Evolutionary conservation across 2,888 invertebrate genomes (phyloP).

Genomic region (Actias luna): DNA sequence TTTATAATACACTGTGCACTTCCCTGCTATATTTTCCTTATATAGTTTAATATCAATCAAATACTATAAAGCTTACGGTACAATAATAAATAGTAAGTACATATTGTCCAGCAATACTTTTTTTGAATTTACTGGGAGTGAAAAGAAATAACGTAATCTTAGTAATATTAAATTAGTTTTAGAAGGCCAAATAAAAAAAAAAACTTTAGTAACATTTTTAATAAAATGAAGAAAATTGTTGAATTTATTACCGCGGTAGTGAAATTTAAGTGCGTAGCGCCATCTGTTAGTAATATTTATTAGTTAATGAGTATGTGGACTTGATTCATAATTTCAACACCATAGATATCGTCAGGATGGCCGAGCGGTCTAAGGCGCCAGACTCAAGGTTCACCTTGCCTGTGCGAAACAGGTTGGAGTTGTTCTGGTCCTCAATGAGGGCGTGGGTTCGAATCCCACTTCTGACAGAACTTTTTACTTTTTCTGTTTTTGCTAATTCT

Average conservation of each 20-base stretch:
- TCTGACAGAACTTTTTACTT: constrained; percentile 83
- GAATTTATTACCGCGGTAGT: no score
- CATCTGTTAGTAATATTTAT: constrained; percentile 37
- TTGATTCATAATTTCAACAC: constrained; percentile 42
- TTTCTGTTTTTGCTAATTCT: no score
- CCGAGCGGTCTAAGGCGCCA: constrained; percentile 95
- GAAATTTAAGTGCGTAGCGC: no score
- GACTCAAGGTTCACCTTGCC: constrained; percentile 78
- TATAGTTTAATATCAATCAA: not conserved
- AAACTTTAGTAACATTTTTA: no score
- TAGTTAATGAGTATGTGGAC: constrained; percentile 21
- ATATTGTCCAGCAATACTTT: not conserved
- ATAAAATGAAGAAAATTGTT: no score
- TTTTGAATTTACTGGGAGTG: not conserved
- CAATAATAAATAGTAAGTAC: not conserved
- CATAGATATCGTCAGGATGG: constrained; percentile 84
- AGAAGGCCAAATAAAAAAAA: no score
- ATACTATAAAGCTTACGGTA: not conserved
- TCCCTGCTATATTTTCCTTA: not conserved
- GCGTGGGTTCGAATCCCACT: constrained; percentile 92
- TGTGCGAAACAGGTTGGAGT: constrained; percentile 84
- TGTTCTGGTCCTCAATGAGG: constrained; percentile 88
- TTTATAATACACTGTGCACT: not conserved
- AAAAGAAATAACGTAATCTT: no score
- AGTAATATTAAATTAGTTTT: no score